Evolutionary conservation across 2,797 vertebrate genomes (phyloP).

Genomic region (Podarcis lilfordi): DNA sequence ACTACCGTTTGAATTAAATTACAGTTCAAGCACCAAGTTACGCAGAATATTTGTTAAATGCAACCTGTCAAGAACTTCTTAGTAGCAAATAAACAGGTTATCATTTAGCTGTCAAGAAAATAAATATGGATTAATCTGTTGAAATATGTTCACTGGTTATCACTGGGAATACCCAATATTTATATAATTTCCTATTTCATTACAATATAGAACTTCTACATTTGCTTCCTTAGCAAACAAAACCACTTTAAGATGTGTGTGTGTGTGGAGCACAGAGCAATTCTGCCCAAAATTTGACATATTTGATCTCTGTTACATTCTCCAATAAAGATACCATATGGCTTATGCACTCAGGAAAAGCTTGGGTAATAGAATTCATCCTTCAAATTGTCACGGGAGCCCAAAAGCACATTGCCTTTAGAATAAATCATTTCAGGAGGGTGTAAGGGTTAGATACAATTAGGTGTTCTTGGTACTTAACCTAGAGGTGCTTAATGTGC

Average conservation of each 20-base stretch:
- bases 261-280: slow-evolving; percentile 6
- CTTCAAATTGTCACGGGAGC: not conserved
- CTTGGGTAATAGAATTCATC: not conserved
- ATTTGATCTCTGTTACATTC: not conserved
- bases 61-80: not conserved
- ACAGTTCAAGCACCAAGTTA: not conserved
- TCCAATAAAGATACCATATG: not conserved
- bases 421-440: not conserved
- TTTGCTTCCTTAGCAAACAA: slow-evolving; percentile 21
- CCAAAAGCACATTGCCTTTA: not conserved
- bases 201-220: not conserved
- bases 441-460: not conserved
- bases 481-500: not conserved
- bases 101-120: rapidly evolving
- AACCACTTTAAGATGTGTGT: not conserved
- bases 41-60: not conserved
- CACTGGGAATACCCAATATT: not conserved
- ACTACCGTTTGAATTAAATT: not conserved
- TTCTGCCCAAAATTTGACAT: slow-evolving; percentile 13
- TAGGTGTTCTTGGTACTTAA: not conserved
- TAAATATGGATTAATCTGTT: not conserved
- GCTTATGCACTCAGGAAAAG: not conserved
- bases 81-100: slow-evolving; percentile 13
- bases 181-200: not conserved
- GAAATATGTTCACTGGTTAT: not conserved